Percentiles rank a stretch among this genome's conserved stretches.
phyloP scores from a whole-genome alignment of 1,140 invertebrate genomes.

The Pentalonia nigronervosa region DNA sequence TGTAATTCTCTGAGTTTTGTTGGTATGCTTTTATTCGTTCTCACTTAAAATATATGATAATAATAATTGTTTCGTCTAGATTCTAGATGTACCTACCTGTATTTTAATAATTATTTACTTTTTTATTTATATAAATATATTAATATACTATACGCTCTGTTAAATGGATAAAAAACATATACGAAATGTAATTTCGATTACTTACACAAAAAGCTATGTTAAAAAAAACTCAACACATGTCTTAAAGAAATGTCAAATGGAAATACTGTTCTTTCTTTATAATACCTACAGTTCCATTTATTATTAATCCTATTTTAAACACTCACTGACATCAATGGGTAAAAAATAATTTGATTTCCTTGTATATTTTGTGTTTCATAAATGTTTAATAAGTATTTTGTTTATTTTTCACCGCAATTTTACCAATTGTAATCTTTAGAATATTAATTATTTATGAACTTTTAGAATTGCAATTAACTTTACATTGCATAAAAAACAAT shows the following conservation, averaged over 20 bases:
- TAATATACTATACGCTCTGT: too few relatives aligned
- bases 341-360: background rate
- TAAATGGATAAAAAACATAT: too few relatives aligned
- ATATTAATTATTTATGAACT: background rate
- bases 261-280: background rate
- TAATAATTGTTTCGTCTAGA: too few relatives aligned
- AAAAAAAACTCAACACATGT: background rate
- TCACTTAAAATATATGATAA: too few relatives aligned
- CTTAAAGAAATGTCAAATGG: background rate
- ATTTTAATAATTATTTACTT: too few relatives aligned
- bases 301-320: background rate
- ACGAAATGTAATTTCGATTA: background rate
- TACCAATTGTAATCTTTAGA: background rate
- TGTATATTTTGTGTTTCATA: background rate
- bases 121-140: too few relatives aligned
- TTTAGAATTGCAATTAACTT: background rate
- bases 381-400: background rate
- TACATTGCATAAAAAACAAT: background rate
- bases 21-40: too few relatives aligned
- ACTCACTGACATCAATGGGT: background rate
- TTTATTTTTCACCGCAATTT: background rate
- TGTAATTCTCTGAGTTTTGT: too few relatives aligned
- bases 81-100: too few relatives aligned
- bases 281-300: background rate
- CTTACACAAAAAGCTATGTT: background rate